A percentile compares a stretch with the other conserved stretches of the same genome.
Conservation (phyloP, 2,888 invertebrate genomes). For the Tuberolachnus salignus region DNA sequence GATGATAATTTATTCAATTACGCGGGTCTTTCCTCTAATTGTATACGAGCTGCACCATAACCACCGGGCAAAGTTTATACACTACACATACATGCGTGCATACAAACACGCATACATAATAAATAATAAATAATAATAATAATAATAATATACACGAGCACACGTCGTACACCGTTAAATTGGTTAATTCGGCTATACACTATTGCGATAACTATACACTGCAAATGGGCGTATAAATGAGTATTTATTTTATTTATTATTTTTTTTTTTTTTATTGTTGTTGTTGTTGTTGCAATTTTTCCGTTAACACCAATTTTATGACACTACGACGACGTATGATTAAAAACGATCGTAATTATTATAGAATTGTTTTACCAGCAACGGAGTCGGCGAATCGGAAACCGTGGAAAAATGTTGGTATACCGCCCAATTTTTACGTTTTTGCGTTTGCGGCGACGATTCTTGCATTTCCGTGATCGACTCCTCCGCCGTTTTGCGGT, state of each 20-base stretch:
- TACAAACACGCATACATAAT: neutral
- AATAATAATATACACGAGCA: neutral
- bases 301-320: too few species aligned
- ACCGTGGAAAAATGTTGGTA: constrained; percentile 54
- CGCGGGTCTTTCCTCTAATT: constrained; percentile 11
- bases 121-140: constrained; percentile 2
- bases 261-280: too few species aligned
- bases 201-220: neutral
- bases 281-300: too few species aligned
- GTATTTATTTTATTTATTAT: too few species aligned
- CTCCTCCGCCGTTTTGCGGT: constrained; percentile 41
- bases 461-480: constrained; percentile 38
- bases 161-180: neutral
- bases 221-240: too few species aligned
- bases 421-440: constrained; percentile 50
- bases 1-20: constrained; percentile 35
- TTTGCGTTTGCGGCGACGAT: constrained; percentile 41
- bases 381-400: constrained; percentile 46
- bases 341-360: too few species aligned
- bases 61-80: neutral
- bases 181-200: neutral
- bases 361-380: constrained; percentile 29
- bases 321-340: too few species aligned
- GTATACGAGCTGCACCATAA: neutral
- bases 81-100: neutral